Percentiles rank a stretch among this genome's conserved stretches.
Evolutionary conservation across 2,797 vertebrate species (phyloP).

Genomic region (Rachycentron canadum): DNA sequence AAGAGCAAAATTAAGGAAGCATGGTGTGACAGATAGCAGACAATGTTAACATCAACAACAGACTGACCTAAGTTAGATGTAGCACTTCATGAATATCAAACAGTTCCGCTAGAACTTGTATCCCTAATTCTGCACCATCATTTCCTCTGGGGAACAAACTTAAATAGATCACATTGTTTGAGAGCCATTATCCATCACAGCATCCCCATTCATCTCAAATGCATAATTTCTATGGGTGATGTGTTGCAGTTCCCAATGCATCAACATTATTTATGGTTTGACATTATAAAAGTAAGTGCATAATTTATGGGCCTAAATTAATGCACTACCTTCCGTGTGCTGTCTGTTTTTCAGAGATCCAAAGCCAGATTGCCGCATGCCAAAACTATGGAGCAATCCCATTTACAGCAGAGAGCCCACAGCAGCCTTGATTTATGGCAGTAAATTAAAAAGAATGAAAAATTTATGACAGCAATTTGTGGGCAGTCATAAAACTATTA

Average conservation of each 20-base stretch:
- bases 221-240: constrained; percentile 85
- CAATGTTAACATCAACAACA: constrained; percentile 27
- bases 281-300: constrained; percentile 89
- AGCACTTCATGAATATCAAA: constrained; percentile 65
- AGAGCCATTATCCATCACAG: constrained; percentile 84
- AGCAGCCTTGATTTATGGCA: constrained; percentile 85
- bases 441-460: constrained; percentile 90
- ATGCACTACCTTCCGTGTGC: constrained; percentile 85
- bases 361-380: constrained; percentile 85
- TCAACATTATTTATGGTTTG: constrained; percentile 89
- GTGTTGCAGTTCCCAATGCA: constrained; percentile 84
- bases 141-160: constrained; percentile 77
- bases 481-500: constrained; percentile 89
- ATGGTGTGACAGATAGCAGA: constrained; percentile 20
- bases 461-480: constrained; percentile 88
- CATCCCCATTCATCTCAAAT: constrained; percentile 84
- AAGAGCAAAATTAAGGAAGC: constrained; percentile 24
- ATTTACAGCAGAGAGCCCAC: constrained; percentile 83
- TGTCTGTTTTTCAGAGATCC: constrained; percentile 85
- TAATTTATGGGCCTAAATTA: constrained; percentile 89
- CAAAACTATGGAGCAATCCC: constrained; percentile 87
- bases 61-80: constrained; percentile 52
- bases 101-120: constrained; percentile 62
- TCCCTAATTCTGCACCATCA: constrained; percentile 73
- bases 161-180: constrained; percentile 81